Evolutionary conservation across 2,113 vertebrate genomes (phyloP).

Genomic region (Paramisgurnus dabryanus): DNA sequence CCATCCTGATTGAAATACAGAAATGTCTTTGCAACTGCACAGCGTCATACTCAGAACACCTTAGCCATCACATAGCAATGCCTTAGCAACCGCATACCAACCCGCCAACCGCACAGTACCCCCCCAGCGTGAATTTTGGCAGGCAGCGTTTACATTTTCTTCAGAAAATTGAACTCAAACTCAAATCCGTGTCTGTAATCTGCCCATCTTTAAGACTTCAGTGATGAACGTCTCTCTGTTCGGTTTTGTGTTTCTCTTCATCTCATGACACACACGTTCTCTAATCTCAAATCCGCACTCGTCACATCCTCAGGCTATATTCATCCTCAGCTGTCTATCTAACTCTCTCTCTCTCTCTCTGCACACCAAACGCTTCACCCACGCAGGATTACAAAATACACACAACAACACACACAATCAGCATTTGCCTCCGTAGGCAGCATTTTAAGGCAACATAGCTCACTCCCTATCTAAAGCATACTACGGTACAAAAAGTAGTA

Average conservation of each 20-base stretch:
- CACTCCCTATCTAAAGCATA: no score
- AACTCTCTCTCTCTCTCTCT: constrained; percentile 25
- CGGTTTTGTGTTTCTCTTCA: constrained; percentile 37
- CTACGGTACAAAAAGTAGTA: no score
- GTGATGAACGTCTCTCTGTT: constrained; percentile 9
- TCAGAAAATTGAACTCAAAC: not conserved
- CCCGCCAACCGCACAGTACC: no score
- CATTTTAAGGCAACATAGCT: no score
- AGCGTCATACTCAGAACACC: not conserved
- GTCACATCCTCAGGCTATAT: constrained; percentile 33
- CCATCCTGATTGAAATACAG: no score
- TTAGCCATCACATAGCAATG: not conserved
- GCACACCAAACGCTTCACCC: constrained; percentile 45
- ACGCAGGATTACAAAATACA: constrained; percentile 50
- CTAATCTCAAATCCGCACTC: constrained; percentile 30
- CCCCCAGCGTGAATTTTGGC: not conserved
- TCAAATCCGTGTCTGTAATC: not conserved
- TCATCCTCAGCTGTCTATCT: constrained; percentile 25
- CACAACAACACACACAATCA: not conserved
- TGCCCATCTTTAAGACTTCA: not conserved
- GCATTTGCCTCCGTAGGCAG: no score
- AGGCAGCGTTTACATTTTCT: not conserved
- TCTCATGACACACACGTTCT: constrained; percentile 25
- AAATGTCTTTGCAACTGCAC: no score
- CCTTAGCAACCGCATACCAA: no score